phyloP scores from a whole-genome alignment of 2,797 vertebrate genomes.

The Siniperca undulata region DNA sequence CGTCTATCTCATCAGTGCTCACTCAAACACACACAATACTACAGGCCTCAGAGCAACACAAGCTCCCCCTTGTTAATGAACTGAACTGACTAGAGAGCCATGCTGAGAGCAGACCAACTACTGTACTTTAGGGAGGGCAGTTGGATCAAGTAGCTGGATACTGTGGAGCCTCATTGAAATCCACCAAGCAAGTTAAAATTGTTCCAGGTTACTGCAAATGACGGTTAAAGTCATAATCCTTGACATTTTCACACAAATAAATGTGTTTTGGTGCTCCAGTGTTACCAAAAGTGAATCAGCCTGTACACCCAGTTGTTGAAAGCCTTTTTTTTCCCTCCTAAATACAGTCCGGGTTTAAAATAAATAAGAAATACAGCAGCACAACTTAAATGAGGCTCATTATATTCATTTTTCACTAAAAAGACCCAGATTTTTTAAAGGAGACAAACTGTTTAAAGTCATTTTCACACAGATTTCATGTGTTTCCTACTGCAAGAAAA shows the following conservation, averaged over 20 bases:
- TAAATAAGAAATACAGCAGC: neutral
- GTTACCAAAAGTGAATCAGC: neutral
- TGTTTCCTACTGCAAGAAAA: neutral
- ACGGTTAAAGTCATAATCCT: slow-evolving; percentile 6
- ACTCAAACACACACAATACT: slow-evolving; percentile 48
- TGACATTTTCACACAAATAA: slow-evolving; percentile 39
- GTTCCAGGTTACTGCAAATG: slow-evolving; percentile 20
- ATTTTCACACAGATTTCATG: neutral
- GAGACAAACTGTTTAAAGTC: neutral
- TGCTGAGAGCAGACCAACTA: slow-evolving; percentile 50
- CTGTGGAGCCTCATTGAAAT: slow-evolving; percentile 64
- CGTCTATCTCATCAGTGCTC: slow-evolving; percentile 33
- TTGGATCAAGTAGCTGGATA: slow-evolving; percentile 67
- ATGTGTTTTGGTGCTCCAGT: slow-evolving; percentile 25
- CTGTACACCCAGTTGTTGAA: neutral
- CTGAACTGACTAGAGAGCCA: slow-evolving; percentile 51
- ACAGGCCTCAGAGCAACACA: slow-evolving; percentile 50
- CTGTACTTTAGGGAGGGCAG: slow-evolving; percentile 58
- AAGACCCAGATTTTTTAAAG: neutral
- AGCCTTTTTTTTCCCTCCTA: neutral
- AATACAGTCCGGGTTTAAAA: neutral
- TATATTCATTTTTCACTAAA: neutral
- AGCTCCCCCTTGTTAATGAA: slow-evolving; percentile 60
- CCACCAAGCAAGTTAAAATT: slow-evolving; percentile 44
- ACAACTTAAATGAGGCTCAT: neutral